Base-by-base conservation (phyloP, 2,797 vertebrate genomes). In the Steatocranus sp. region DNA sequence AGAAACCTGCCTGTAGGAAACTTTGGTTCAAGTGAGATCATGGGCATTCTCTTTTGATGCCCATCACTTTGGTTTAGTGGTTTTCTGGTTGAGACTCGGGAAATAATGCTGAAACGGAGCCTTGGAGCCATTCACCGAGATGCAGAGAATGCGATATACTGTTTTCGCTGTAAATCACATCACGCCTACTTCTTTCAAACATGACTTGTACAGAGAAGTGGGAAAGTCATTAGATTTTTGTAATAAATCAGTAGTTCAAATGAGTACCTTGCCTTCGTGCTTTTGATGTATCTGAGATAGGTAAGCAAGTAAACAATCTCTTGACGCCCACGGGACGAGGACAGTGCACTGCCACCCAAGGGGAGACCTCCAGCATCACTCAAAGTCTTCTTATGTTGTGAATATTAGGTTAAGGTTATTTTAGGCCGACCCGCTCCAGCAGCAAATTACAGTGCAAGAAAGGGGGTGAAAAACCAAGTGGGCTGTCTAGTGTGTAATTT, bases 341-440 rank as follows among this genome's bases (percentile, higher is more conserved):
- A 91, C 68, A 34, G 83, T 85, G 87, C 87, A 78, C 87, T 73
- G 89, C 96, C 95, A 96, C 96, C 96, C 96, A 96, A 86, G 93
- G 93, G 94, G 93, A 94, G 95, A 96, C 95, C 96, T 96, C 95
- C 95, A 86, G 95, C 91, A 87, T 90, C 91, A 94, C 93, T 92
- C 89, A 88, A 92, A 94, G 93, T 93, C 88, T 91, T 85, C 91
- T 89, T 82, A 84, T 91, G 94, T 89, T 93, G 91, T 93, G 93
- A 95, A 92, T 96, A 96, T 96, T 96, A 95, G 95, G 93, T 93
- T 94, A 89, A 88, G 93, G 95, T 95, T 96, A 96, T 96, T 97
- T 96, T 95, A 95, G 94, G 95, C 93, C 81, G 89, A 93, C 92
- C 92, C 34, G 70, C 92, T 94, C 84, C 76, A 86, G 88, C 84